Evolutionary conservation across 2,888 invertebrate genomes (phyloP), one percentile per base, ranked within the genome.

Genomic region (Labia minor): DNA sequence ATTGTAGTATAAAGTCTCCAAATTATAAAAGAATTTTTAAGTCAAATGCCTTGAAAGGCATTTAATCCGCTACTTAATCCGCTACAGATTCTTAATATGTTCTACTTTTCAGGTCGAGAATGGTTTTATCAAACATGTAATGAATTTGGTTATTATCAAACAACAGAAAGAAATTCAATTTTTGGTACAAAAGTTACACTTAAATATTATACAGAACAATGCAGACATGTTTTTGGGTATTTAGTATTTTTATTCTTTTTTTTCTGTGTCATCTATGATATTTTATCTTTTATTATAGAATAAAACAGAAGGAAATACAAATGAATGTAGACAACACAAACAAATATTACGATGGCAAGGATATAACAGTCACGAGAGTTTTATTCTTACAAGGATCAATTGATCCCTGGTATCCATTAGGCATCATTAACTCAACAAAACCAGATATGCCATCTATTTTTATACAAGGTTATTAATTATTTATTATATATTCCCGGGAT

Each of bases 371-470:
- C 0, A 73, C 75, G 1, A 74, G 75, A 33, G 76, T 80, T 10
- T 75, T 80, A 14, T 79, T 80, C 68, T 76, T 78, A 2, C 80
- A 80, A 72, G 80, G 80, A n/a, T 76, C 77, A 6, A 77, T 80
- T 67, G 80, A 80, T 71, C 81, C 81, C 1, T 81, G 81, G 81
- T 80, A 81, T 72, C 78, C 78, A 1, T 74, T 81, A 65, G 79
- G 81, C 14, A 74, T 80, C 16, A 74, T 75, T 1, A 72, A 74
- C 37, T 74, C 76, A 67, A 71, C 77, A 0, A 72, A 72, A 11
- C 72, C 73, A 18, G 75, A 76, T 33, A 74, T 77, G 20, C 73
- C 74, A 1, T 78, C 79, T 6, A 73, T 79, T 33, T 78, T 73
- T 68, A 79, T 80, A 61, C 73, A 78, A 65, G 79, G 78, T 77